A percentile compares a stretch with the other conserved stretches of the same genome.
Evolutionary conservation across 2,888 invertebrate genomes (phyloP).

Genomic region (Spialia ferax): DNA sequence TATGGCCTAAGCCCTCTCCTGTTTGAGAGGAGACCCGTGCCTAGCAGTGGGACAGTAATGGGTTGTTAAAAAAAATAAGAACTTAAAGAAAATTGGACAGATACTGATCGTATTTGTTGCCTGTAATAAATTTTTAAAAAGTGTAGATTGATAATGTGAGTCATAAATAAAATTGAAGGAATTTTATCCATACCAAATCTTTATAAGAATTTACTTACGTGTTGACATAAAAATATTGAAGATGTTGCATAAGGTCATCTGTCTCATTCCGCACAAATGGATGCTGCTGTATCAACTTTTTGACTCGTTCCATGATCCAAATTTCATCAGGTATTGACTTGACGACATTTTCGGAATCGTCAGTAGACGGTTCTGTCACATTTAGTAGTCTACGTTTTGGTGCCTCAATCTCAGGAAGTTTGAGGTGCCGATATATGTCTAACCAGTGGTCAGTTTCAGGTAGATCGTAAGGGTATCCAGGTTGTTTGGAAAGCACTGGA

Average conservation of each 20-base stretch:
- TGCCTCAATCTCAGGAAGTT: not conserved
- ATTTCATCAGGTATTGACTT: not conserved
- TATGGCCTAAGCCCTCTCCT: too few species aligned
- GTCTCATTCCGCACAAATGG: constrained; percentile 18
- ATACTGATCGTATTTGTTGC: too few species aligned
- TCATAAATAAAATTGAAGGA: too few species aligned
- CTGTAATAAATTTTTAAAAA: too few species aligned
- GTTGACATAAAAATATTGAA: constrained; percentile 15
- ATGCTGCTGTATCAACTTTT: not conserved
- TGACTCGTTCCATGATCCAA: constrained; percentile 10
- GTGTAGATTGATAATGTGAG: too few species aligned
- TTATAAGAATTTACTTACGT: constrained; percentile 3
- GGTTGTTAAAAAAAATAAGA: too few species aligned
- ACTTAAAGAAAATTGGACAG: too few species aligned
- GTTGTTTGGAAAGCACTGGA: not conserved
- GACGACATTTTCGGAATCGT: not conserved
- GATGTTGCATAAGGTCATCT: not conserved
- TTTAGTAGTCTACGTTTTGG: not conserved
- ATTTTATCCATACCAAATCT: too few species aligned
- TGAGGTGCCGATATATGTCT: not conserved
- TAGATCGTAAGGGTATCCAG: constrained; percentile 23
- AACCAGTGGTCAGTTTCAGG: not conserved
- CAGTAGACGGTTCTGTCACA: not conserved
- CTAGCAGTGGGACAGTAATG: too few species aligned
- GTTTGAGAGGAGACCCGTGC: too few species aligned